These are phyloP conservation scores for Tribolium castaneum DNA, from an alignment of 1,140 invertebrate genomes.

Conservation along the genomic window DNA sequence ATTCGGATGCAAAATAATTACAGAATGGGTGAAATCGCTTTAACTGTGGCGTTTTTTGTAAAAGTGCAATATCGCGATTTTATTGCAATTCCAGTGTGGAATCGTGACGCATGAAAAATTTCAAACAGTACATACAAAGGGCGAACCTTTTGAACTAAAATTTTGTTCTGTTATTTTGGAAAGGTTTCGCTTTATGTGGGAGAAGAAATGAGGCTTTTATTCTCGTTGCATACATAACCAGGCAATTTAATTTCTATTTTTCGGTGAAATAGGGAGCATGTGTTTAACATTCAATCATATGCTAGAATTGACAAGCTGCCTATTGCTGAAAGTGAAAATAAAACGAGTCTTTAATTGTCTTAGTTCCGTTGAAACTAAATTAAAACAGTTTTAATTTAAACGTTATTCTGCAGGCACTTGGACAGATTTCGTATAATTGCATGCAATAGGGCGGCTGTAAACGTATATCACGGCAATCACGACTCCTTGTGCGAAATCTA, in stretches of 20 bases:
- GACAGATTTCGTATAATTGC: constrained; percentile 5
- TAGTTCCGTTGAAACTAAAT: neutral
- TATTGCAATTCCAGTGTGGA: neutral
- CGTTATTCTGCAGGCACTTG: neutral
- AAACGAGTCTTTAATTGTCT: neutral
- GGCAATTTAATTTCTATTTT: too few species aligned
- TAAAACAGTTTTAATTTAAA: neutral
- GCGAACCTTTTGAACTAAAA: neutral
- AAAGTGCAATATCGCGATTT: neutral
- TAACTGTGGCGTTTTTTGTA: neutral
- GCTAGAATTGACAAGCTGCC: neutral
- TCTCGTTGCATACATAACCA: too few species aligned
- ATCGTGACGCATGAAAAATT: neutral
- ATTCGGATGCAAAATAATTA: neutral
- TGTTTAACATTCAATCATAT: neutral
- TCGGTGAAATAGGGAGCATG: too few species aligned
- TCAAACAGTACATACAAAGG: neutral
- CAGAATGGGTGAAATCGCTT: neutral
- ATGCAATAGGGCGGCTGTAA: constrained; percentile 1
- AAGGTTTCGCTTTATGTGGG: too few species aligned
- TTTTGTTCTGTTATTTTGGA: neutral
- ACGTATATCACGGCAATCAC: constrained; percentile 45
- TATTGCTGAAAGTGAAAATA: neutral
- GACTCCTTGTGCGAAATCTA: constrained; percentile 41
- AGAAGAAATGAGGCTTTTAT: too few species aligned